These are phyloP conservation scores for Cryptocephalus moraei DNA, from an alignment of 2,888 invertebrate genomes.

Conservation along the genomic window DNA sequence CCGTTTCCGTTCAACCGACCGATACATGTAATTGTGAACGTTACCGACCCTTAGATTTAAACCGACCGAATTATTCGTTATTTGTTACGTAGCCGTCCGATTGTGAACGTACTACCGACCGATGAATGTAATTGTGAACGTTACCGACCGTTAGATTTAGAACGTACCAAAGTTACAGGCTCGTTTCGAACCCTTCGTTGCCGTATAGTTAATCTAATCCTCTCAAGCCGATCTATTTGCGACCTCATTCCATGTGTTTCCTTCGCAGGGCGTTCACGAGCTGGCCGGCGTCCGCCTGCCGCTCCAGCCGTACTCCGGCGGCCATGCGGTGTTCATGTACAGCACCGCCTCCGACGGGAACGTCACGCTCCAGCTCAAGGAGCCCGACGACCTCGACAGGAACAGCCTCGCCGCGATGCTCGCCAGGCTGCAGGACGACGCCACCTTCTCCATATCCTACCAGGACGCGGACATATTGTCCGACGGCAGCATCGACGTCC, in stretches of 20 bases:
- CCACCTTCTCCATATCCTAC: slow-evolving; percentile 61
- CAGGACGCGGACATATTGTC: slow-evolving; percentile 66
- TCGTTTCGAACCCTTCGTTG: not conserved
- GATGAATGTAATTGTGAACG: too few relatives aligned
- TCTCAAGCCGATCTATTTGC: too few relatives aligned
- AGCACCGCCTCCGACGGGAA: slow-evolving; percentile 56
- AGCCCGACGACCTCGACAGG: slow-evolving; percentile 43
- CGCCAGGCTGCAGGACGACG: slow-evolving; percentile 48
- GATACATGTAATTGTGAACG: too few relatives aligned
- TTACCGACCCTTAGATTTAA: too few relatives aligned
- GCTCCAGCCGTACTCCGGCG: slow-evolving; percentile 45
- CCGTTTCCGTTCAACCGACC: too few relatives aligned
- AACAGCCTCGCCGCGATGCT: slow-evolving; percentile 40
- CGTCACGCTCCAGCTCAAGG: slow-evolving; percentile 53
- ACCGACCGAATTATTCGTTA: too few relatives aligned
- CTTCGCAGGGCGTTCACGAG: slow-evolving; percentile 34
- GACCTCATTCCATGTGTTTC: not conserved
- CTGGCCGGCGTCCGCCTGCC: slow-evolving; percentile 41
- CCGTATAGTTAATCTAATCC: too few relatives aligned
- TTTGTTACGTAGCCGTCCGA: too few relatives aligned
- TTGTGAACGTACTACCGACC: too few relatives aligned
- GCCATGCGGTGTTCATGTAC: slow-evolving; percentile 60
- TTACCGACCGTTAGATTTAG: too few relatives aligned
- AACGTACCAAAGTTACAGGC: not conserved
- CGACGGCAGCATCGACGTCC: slow-evolving; percentile 46